phyloP scores from a whole-genome alignment of 1,140 invertebrate species.

The Drosophila tristis region DNA sequence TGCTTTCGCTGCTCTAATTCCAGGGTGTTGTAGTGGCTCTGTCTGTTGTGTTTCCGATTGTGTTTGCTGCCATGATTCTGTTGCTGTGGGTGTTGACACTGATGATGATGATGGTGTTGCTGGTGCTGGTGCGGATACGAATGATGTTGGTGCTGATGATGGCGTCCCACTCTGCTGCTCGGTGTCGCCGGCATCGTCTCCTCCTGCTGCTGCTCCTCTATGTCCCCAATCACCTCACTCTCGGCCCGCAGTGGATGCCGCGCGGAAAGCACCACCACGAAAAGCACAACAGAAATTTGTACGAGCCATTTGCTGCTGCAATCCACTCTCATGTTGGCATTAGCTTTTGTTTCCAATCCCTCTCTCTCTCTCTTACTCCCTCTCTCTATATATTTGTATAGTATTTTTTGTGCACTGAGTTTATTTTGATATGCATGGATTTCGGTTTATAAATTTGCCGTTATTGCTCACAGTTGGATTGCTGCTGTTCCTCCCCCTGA shows the following conservation, averaged over 20 bases:
- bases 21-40: slow-evolving; percentile 59
- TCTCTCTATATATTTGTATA: slow-evolving; percentile 21
- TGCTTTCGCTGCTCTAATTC: slow-evolving; percentile 56
- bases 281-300: slow-evolving; percentile 45
- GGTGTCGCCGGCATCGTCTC: neutral
- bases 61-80: slow-evolving; percentile 32
- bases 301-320: slow-evolving; percentile 44
- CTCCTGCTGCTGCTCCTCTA: slow-evolving; percentile 9
- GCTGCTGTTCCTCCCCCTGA: slow-evolving; percentile 19
- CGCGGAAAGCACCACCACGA: slow-evolving; percentile 32
- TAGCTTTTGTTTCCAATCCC: slow-evolving; percentile 26
- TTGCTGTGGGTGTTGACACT: slow-evolving; percentile 10
- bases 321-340: slow-evolving; percentile 60
- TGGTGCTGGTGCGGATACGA: slow-evolving; percentile 27
- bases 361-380: neutral
- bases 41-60: slow-evolving; percentile 24
- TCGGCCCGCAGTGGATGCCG: slow-evolving; percentile 32
- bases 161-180: slow-evolving; percentile 1
- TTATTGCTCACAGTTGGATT: slow-evolving; percentile 32
- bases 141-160: slow-evolving; percentile 21
- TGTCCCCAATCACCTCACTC: slow-evolving; percentile 73
- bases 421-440: slow-evolving; percentile 17
- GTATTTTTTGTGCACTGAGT: slow-evolving; percentile 1
- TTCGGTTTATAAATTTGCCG: slow-evolving; percentile 14
- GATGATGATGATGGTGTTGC: slow-evolving; percentile 29